Evolutionary conservation across 2,113 vertebrate genomes (phyloP), one percentile per base, ranked within the genome.

Genomic region (Ursus arctos): DNA sequence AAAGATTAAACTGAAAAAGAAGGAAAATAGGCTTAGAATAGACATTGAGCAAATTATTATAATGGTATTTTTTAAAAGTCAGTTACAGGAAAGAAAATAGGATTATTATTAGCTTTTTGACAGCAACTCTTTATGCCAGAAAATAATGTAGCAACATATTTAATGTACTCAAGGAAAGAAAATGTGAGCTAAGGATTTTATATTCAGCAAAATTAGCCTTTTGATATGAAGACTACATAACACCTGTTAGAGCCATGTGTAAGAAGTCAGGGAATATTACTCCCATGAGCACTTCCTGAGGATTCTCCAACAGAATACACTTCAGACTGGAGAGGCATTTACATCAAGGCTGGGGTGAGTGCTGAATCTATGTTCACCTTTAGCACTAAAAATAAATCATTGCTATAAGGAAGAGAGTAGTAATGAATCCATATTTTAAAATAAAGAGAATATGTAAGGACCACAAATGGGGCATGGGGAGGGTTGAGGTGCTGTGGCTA

Each of bases 11-110:
- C 19, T 83, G 28, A 24, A 40, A 76, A 84, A 88, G 40, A 31
- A 88, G 90, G 14, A 72, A 92, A 88, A 82, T 4, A 53, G 47
- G 51, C n/a, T 26, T 12, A 88, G 26, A 72, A 85, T 43, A 10
- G 36, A 89, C 12, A 84, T 72, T 74, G 89, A 83, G 31, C 7
- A 94, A 36, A 88, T 65, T 94, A 57, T 15, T 72, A 65, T 94
- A 51, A 84, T 80, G 72, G 13, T 65, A 84, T 31, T 24, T 76
- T 76, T 76, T 16, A 28, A 84, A 88, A 92, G n/a, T 80, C 47
- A 89, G 76, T 18, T 74, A 65, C 12, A 13, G 40, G 28, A 63
- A 86, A 89, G 51, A 89, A 91, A 92, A 83, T 49, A 6, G 19
- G 72, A 80, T 49, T 72, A 15, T 19, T 69, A 19, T 63, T 77